Percentiles rank a stretch among this genome's conserved stretches.
These are phyloP conservation scores for Hirundichthys speculiger DNA, from an alignment of 2,113 vertebrate species.

Conservation along the genomic window DNA sequence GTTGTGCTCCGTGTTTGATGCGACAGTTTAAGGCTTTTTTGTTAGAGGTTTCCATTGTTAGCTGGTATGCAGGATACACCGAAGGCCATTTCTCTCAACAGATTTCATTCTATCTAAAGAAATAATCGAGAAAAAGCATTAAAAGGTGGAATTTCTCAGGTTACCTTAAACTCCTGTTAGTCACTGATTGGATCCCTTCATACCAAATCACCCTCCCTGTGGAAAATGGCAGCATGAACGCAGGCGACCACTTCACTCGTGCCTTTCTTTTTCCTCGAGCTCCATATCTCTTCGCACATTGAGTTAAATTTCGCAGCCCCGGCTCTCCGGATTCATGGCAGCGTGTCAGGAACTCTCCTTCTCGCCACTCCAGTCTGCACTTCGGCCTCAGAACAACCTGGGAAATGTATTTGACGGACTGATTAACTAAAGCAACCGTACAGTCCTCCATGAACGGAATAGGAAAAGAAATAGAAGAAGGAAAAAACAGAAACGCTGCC, in stretches of 20 bases:
- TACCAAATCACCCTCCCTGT: constrained; percentile 10
- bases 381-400: constrained; percentile 49
- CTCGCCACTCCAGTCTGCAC: constrained; percentile 25
- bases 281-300: constrained; percentile 65
- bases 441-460: too few species aligned
- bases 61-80: too few species aligned
- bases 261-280: constrained; percentile 50
- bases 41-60: too few species aligned
- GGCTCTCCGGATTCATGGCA: constrained; percentile 63
- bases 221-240: constrained; percentile 49
- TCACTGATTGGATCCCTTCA: constrained; percentile 38
- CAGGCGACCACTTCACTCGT: constrained; percentile 43
- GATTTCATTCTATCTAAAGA: too few species aligned
- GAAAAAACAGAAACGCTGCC: too few species aligned
- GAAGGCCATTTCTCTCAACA: too few species aligned
- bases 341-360: constrained; percentile 26
- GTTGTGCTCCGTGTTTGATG: too few species aligned
- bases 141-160: too few species aligned
- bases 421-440: too few species aligned
- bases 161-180: constrained; percentile 20
- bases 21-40: too few species aligned
- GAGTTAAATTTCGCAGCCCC: constrained; percentile 78
- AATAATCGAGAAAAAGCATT: too few species aligned
- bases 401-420: constrained; percentile 59
- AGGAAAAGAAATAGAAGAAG: too few species aligned